A percentile compares a stretch with the other conserved stretches of the same genome.
phyloP scores from a whole-genome alignment of 2,888 invertebrate genomes.

The Andricus curvator region DNA sequence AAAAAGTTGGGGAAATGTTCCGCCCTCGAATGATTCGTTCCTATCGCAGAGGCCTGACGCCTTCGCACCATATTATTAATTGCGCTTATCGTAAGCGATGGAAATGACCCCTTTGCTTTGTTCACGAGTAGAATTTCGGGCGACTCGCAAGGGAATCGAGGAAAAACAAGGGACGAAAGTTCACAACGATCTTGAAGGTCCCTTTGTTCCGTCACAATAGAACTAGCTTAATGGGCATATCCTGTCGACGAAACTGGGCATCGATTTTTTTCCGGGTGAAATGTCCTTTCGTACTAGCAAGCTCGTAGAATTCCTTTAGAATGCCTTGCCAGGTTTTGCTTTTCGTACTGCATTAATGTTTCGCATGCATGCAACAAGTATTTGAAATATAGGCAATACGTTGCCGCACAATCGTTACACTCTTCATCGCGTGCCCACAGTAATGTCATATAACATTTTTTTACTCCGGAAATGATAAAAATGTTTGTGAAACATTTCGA shows the following conservation, averaged over 20 bases:
- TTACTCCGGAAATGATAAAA: slow-evolving; percentile 29
- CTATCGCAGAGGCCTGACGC: slow-evolving; percentile 41
- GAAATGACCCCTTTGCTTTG: slow-evolving; percentile 57
- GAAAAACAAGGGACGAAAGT: slow-evolving; percentile 57
- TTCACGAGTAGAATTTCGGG: slow-evolving; percentile 45
- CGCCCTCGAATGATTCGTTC: slow-evolving; percentile 44
- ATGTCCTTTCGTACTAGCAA: not conserved
- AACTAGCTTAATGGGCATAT: slow-evolving; percentile 58
- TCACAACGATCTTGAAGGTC: slow-evolving; percentile 55
- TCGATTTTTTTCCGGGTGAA: slow-evolving; percentile 44
- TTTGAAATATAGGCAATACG: slow-evolving; percentile 37
- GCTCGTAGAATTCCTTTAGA: not conserved
- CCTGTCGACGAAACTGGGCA: slow-evolving; percentile 55
- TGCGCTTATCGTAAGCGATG: slow-evolving; percentile 54
- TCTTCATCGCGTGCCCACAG: slow-evolving; percentile 22
- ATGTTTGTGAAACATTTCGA: not conserved
- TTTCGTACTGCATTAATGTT: slow-evolving; percentile 26
- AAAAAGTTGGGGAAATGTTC: slow-evolving; percentile 43
- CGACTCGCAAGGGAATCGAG: slow-evolving; percentile 42
- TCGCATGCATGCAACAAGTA: slow-evolving; percentile 36
- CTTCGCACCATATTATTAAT: slow-evolving; percentile 56
- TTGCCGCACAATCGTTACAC: slow-evolving; percentile 19
- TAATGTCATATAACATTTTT: slow-evolving; percentile 35
- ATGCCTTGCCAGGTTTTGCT: slow-evolving; percentile 29
- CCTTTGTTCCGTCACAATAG: slow-evolving; percentile 58